Percentiles rank a stretch among this genome's conserved stretches.
Conservation (phyloP, 2,113 vertebrate genomes). For the Cryptomyrus ogoouensis region DNA sequence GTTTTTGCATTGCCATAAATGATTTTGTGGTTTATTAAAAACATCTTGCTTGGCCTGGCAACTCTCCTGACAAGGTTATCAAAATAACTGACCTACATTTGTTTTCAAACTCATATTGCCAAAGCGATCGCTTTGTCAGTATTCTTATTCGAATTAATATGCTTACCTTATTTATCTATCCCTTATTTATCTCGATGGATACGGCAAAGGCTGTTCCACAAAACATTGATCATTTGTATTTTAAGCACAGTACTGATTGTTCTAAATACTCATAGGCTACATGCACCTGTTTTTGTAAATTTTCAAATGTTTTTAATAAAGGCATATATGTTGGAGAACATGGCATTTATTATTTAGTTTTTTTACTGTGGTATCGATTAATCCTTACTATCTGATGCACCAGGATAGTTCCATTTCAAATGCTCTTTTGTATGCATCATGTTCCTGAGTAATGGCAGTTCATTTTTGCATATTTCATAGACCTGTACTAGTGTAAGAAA, state of each 20-base stretch:
- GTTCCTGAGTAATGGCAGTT: neutral
- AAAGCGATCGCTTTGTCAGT: neutral
- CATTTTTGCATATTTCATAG: neutral
- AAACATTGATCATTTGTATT: neutral
- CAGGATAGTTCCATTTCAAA: neutral
- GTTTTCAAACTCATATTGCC: neutral
- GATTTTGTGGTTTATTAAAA: neutral
- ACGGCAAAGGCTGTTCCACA: neutral
- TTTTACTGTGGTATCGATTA: neutral
- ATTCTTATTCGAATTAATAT: neutral
- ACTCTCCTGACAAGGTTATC: neutral
- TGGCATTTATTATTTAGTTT: neutral
- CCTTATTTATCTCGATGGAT: too few species aligned
- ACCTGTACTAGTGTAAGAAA: neutral
- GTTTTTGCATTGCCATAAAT: neutral
- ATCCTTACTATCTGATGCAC: neutral
- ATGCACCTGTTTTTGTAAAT: neutral
- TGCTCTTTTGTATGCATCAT: neutral
- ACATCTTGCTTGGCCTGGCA: neutral
- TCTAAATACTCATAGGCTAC: neutral
- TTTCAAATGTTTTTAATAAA: neutral
- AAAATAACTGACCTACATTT: neutral
- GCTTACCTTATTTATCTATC: neutral
- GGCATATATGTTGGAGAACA: neutral
- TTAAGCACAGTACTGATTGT: neutral